Base-by-base conservation (phyloP, 2,888 invertebrate species). In the Ganaspis brasiliensis region DNA sequence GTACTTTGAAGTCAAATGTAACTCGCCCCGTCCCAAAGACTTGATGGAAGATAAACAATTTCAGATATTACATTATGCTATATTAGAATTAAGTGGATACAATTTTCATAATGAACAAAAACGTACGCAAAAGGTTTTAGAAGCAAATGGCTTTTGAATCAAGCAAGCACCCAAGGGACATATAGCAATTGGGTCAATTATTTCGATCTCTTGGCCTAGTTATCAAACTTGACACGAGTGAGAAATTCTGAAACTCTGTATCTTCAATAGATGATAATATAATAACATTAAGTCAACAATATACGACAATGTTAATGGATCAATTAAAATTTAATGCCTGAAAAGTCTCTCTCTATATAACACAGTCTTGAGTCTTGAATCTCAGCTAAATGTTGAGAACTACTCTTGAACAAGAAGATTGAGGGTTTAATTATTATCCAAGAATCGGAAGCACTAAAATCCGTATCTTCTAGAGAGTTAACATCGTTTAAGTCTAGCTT, bases 1-100 rank as follows among this genome's bases (percentile, higher is more conserved):
- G 83, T 82, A 79, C 89, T 89, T 89, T 89, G 89, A 88, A 86
- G 86, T 81, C 86, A 85, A 84, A 85, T 86, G 87, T 82, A 80
- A 82, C 82, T 37, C 19, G 61, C 10, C 61, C 35, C 35, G 61
- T 61, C 67, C 67, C 67, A 40, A 40, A 63, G 40, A 67, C 67
- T 40, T 67, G 67, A 67, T 67, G 67, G 24, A 45, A 40, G 40
- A 40, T 45, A 67, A 67, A 67, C 45, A 67, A 67, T 67, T 45
- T 45, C 45, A 67, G 40, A 67, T 67, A 67, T 67, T 67, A 40
- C 24, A 67, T 45, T 67, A 67, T 21, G 1, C 40, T 63, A 14
- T 37, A 24, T n/a, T 14, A 40, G 24, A 45, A 24, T 24, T 67
- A n/a, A 67, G 14, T 8, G 19, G 19, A 16, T 16, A 37, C 21